Conservation (phyloP, 2,888 invertebrate species). For the Rhyacophila evoluta region DNA sequence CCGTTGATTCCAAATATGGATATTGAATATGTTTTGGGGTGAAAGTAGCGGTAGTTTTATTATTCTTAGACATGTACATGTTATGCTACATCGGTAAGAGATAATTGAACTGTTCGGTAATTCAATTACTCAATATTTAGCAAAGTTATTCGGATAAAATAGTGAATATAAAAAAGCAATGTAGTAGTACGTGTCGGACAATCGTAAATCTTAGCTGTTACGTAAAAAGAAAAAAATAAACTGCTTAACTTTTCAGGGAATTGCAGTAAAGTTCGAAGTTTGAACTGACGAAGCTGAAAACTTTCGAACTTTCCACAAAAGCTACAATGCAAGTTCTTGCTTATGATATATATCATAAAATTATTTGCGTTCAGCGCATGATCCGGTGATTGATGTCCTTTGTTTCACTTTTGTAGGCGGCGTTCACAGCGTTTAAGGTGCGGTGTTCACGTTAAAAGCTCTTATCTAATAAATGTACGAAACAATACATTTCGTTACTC, state of each 20-base stretch:
- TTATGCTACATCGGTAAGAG: too few species aligned
- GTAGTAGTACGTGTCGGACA: too few species aligned
- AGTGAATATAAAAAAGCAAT: too few species aligned
- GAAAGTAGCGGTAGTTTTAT: too few species aligned
- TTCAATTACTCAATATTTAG: too few species aligned
- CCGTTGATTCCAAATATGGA: too few species aligned
- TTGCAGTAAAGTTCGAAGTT: not conserved
- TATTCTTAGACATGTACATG: too few species aligned
- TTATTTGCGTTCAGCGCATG: not conserved
- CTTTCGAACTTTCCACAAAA: not conserved
- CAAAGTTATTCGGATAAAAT: too few species aligned
- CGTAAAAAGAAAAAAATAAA: too few species aligned
- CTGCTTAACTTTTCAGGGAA: not conserved
- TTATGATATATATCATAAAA: not conserved
- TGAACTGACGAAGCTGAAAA: not conserved
- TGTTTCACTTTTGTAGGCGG: not conserved
- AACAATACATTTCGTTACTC: not conserved
- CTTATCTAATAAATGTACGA: not conserved
- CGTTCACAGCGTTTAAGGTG: not conserved
- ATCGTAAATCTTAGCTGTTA: too few species aligned
- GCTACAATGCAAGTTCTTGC: not conserved
- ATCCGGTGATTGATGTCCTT: not conserved
- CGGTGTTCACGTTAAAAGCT: not conserved
- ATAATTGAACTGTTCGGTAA: too few species aligned
- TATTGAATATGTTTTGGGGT: too few species aligned